Base-by-base conservation (phyloP, 2,797 vertebrate genomes). In the Merluccius polli region DNA sequence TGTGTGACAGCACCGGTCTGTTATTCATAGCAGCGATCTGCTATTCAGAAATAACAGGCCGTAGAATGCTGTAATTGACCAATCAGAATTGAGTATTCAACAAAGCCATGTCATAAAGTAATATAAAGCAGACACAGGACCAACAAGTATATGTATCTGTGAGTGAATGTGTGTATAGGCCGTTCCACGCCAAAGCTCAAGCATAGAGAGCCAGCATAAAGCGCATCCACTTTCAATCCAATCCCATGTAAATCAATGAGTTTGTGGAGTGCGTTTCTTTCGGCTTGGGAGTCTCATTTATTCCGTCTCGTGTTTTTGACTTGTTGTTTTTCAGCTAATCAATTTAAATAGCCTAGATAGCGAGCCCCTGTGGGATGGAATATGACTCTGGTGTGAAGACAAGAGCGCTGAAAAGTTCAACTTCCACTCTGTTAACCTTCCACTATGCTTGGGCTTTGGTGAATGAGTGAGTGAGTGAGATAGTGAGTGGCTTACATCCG, bases 401-500 rank as follows among this genome's bases (percentile, higher is more conserved):
- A n/a, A 59, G 48, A 21, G 7, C 48, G 21, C 21, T 18, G 16
- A 48, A 24, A 59, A 1, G 52, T n/a, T 24, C 3, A 35, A 35
- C 33, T 35, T 8, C 33, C 33, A 21, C 52, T 59, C 52, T 48
- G 5, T 6, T 11, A 7, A 5, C n/a, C n/a, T n/a, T n/a, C n/a
- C n/a, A n/a, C n/a, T 44, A 59, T 10, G 52, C 52, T 59, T 59
- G 21, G 4, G 21, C 21, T 24, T 9, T 15, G 21, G 15, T 18
- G 44, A 33, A n/a, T 29, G n/a, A 21, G 13, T 72, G 8, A 52
- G 32, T 4, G 52, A 33, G 33, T 24, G 52, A 73, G 31, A 30
- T 4, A 13, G 59, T 21, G 15, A 70, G 36, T 2, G 78, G 90
- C 95, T 95, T 93, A 99, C 98, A 85, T 99, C 98, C 77, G 96